Evolutionary conservation across 2,888 invertebrate genomes (phyloP).

Genomic region (Sphaerophoria rueppellii): DNA sequence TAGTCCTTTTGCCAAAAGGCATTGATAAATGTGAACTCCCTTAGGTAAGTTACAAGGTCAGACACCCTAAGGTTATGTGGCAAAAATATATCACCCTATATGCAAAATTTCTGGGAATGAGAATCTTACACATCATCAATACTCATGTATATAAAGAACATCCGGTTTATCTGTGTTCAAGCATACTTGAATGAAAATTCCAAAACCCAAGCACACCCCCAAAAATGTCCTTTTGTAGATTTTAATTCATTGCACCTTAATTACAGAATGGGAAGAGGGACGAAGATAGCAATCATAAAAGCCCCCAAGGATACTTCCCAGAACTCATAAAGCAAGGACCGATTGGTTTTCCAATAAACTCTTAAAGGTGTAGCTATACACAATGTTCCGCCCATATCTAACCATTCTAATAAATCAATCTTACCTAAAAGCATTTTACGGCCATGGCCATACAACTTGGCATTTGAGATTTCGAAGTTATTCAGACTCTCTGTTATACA

Average conservation of each 20-base stretch:
- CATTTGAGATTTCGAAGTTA: conserved; percentile 13
- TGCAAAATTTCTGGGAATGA: background rate
- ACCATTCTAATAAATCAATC: conserved; percentile 66
- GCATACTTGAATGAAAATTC: background rate
- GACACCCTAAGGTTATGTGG: conserved; percentile 44
- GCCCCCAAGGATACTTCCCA: background rate
- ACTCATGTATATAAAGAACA: too few relatives aligned
- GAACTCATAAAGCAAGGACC: background rate
- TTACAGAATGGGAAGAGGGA: conserved; percentile 1
- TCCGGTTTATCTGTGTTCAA: background rate
- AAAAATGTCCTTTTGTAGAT: background rate
- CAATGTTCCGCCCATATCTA: background rate
- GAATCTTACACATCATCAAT: background rate
- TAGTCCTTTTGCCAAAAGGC: background rate
- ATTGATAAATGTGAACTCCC: conserved; percentile 3
- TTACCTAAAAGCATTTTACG: conserved; percentile 62
- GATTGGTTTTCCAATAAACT: conserved; percentile 19
- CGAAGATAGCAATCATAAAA: conserved; percentile 12
- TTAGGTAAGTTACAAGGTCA: conserved; percentile 24
- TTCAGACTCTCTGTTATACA: background rate
- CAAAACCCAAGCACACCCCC: background rate
- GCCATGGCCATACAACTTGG: conserved; percentile 44
- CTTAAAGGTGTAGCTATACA: conserved; percentile 2
- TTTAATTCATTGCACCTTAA: conserved; percentile 15
- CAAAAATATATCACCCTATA: conserved; percentile 41